Base-by-base conservation (phyloP, 2,888 invertebrate genomes). In the Loripinus fragilis region DNA sequence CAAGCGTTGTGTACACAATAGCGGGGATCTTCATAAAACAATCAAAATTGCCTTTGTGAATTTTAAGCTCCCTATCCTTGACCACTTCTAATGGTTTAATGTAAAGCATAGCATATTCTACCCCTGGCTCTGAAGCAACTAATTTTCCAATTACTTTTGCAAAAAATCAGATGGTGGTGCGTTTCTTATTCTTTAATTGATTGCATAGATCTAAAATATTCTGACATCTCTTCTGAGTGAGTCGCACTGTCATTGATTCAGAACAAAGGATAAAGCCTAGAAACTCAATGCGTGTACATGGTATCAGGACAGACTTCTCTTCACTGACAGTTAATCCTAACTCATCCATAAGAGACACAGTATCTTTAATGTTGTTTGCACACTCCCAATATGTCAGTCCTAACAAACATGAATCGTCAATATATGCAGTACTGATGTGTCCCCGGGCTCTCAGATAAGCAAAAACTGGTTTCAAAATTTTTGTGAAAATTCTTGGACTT, bases 361-460 rank as follows among this genome's bases (percentile, higher is more conserved):
- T 80, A 15, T 66, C 67, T 0, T 60, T 0, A 15, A 80, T 28
- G 20, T 78, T 77, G 2, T 38, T 25, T 33, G 25, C 15, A 68
- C 77, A 77, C 17, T 52, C n/a, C 15, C 55, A 42, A n/a, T 70
- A 66, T 23, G 74, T 33, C 17, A 66, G 38, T 20, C 76, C 71
- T 45, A 42, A 42, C 25, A 83, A 45, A 65, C 68, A 75, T 7
- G 67, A 73, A 33, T 84, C 81, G 66, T 84, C 81, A 65, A 81
- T 79, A 45, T 79, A 84, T n/a, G 60, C 77, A 10, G 72, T 52
- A 50, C 69, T 71, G 35, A 73, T 55, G 28, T 72, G 65, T 2
- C 76, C 75, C 41, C 23, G 52, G 17, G 60, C 20, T 64, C 69
- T 42, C 33, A 74, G 45, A 7, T 17, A 12, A 28, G 60, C 17